Conservation (phyloP, 2,113 vertebrate species). For the Alethe diademata region DNA sequence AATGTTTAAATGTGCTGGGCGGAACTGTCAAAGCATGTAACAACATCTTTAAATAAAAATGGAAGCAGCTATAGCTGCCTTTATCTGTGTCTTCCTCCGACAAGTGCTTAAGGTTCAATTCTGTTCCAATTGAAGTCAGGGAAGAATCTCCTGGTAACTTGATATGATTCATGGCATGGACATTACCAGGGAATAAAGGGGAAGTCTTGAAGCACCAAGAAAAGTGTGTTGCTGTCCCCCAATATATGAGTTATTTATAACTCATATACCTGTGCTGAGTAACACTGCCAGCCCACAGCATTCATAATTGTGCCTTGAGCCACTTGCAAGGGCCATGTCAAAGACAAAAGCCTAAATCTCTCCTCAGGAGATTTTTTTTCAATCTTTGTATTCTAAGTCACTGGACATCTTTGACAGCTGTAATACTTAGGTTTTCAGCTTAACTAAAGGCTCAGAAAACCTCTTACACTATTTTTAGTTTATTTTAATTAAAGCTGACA, state of each 20-base stretch:
- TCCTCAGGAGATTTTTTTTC: neutral
- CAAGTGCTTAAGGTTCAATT: neutral
- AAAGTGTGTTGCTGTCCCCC: neutral
- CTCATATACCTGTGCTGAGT: neutral
- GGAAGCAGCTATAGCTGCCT: neutral
- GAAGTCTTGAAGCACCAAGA: neutral
- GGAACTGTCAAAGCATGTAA: constrained; percentile 63
- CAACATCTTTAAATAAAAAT: constrained; percentile 61
- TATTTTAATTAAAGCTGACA: neutral
- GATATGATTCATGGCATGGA: neutral
- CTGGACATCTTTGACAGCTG: neutral
- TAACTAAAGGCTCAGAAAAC: neutral
- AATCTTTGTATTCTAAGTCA: neutral
- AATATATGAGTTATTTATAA: accelerated
- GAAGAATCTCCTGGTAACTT: neutral
- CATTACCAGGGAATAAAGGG: neutral
- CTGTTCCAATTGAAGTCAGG: neutral
- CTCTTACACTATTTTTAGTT: neutral
- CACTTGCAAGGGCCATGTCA: accelerated
- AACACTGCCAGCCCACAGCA: neutral
- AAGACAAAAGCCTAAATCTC: neutral
- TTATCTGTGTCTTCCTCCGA: neutral
- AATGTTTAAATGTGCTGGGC: constrained; percentile 36
- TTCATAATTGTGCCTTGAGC: neutral
- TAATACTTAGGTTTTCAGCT: neutral